phyloP scores from a whole-genome alignment of 2,797 vertebrate species.

The Taeniopygia guttata region DNA sequence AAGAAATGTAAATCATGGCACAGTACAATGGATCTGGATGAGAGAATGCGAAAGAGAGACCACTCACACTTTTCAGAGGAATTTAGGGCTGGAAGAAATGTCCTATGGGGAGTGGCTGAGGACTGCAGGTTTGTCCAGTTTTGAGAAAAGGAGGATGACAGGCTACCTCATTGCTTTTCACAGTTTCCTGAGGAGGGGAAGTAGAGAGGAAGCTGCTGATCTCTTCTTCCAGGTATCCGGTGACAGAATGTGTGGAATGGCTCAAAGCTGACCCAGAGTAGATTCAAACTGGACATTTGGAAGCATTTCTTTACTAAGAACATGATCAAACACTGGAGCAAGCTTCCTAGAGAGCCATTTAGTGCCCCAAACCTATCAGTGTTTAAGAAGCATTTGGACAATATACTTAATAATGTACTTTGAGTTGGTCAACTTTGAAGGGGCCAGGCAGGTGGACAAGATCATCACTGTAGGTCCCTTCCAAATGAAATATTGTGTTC shows the following conservation, averaged over 20 bases:
- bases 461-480: neutral
- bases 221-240: neutral
- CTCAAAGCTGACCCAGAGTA: neutral
- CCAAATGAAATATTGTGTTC: neutral
- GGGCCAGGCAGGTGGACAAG: neutral
- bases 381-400: neutral
- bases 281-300: neutral
- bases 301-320: neutral
- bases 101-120: no score
- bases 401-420: neutral
- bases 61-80: neutral
- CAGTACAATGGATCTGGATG: neutral
- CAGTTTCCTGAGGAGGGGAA: neutral
- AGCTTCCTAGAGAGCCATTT: neutral
- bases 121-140: neutral
- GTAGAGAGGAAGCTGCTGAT: neutral
- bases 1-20: neutral
- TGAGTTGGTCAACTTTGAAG: neutral
- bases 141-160: neutral
- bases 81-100: neutral
- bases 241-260: neutral
- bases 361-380: no score
- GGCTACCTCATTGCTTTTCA: rapidly evolving
- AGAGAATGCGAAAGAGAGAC: neutral
- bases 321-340: neutral